Evolutionary conservation across 2,888 invertebrate genomes (phyloP), one percentile per base, ranked within the genome.

Genomic region (Drosophila acutilabella): DNA sequence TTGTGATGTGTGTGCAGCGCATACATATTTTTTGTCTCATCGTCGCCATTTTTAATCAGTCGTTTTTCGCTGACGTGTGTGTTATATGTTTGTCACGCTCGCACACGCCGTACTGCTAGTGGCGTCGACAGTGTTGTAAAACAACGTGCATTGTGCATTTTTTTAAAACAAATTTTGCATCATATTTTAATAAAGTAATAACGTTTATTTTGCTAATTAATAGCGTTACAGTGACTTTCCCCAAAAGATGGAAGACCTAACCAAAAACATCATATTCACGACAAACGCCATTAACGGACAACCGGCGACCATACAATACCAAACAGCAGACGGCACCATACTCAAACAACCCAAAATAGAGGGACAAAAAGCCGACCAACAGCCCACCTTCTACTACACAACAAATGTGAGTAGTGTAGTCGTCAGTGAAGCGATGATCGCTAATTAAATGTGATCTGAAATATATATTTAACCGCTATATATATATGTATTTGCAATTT

Each of bases 381-480:
- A 95, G 58, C 95, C 95, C 42, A 95, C 95, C 75, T 96, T 96
- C 91, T 96, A 95, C 87, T 96, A 96, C 84, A 94, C 91, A 59
- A 91, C 91, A 74, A 92, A 91, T 81, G 91, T 91, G 77, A 90
- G 88, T 71, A 38, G 30, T 30, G 30, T 8, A 30, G 30, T 30
- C 8, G 8, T 8, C 30, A 30, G 8, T 8, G 8, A 30, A 30
- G 30, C 30, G 30, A 30, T 30, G 30, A 30, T 30, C 30, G 30
- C 30, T 30, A 30, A 8, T 30, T 30, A 30, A 30, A 8, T 30
- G 30, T 44, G 20, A 36, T 23, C 30, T n/a, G 7, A 87, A 84
- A 56, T n/a, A 13, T 6, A 10, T 30, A 41, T 51, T 44, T 13
- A 56, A 48, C 10, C 5, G 14, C 14, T 6, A 26, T 30, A 40